Percentiles rank a stretch among this genome's conserved stretches.
Conservation (phyloP, 2,113 vertebrate genomes). For the Ceratotherium simum region DNA sequence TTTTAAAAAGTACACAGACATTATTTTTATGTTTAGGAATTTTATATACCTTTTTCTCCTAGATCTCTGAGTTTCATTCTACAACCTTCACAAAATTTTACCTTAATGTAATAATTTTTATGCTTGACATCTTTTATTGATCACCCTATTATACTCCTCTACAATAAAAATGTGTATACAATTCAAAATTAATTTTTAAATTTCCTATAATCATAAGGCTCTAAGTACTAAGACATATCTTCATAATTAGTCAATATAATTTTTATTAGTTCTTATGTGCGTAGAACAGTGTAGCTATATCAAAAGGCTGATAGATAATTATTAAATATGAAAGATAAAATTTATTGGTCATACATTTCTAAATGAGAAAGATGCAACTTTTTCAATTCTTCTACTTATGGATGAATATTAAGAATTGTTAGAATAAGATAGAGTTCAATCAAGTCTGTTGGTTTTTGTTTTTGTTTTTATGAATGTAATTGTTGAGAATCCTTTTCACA, state of each 20-base stretch:
- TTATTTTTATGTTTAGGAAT: background rate
- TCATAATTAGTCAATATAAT: background rate
- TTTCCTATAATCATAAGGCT: background rate
- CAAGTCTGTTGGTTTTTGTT: background rate
- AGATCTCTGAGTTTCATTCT: background rate
- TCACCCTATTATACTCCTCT: background rate
- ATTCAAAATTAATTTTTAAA: background rate
- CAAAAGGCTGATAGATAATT: background rate
- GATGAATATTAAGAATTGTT: background rate
- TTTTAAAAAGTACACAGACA: background rate
- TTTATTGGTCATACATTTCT: background rate
- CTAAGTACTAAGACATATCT: background rate
- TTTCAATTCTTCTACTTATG: background rate
- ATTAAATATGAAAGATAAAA: background rate
- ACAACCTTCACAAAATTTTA: background rate
- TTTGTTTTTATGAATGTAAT: background rate
- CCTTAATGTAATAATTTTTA: background rate
- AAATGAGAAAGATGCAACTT: slow-evolving; percentile 14
- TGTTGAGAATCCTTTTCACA: background rate
- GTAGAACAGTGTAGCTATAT: background rate
- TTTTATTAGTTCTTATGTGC: background rate
- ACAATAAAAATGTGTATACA: background rate
- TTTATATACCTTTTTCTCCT: background rate
- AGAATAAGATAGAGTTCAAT: background rate
- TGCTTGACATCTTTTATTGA: background rate